These are phyloP conservation scores for Drepana arcuata DNA, from an alignment of 1,140 invertebrate species.

Conservation along the genomic window DNA sequence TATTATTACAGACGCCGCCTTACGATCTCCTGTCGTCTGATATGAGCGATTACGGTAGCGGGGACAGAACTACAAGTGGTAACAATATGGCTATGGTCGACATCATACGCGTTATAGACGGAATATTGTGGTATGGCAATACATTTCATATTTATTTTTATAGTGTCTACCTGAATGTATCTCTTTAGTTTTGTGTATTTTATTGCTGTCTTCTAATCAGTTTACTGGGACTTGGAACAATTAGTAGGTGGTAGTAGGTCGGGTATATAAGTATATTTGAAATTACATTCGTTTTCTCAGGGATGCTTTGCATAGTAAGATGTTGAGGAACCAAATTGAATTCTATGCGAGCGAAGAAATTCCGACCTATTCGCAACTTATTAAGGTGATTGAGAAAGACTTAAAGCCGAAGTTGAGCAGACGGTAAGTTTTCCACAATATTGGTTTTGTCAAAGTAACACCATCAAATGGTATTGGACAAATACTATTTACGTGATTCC, in stretches of 20 bases:
- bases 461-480: too few relatives aligned
- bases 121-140: conserved; percentile 52
- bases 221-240: too few relatives aligned
- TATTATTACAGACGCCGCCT: conserved; percentile 42
- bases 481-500: too few relatives aligned
- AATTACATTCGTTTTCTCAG: too few relatives aligned
- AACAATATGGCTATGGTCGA: conserved; percentile 44
- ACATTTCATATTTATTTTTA: too few relatives aligned
- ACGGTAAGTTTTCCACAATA: conserved; percentile 35
- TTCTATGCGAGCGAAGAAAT: conserved; percentile 51
- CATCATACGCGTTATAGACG: conserved; percentile 45
- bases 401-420: conserved; percentile 32
- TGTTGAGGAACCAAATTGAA: conserved; percentile 45
- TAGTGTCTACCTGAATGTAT: too few relatives aligned
- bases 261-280: too few relatives aligned
- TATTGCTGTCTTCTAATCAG: too few relatives aligned
- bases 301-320: conserved; percentile 56
- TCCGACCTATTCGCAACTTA: conserved; percentile 39
- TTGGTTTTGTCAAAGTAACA: too few relatives aligned
- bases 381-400: conserved; percentile 32
- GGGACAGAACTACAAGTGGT: conserved; percentile 14
- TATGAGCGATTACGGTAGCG: conserved; percentile 16
- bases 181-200: too few relatives aligned
- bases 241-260: too few relatives aligned
- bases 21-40: conserved; percentile 51